phyloP scores from a whole-genome alignment of 2,797 vertebrate genomes.

The Phrynocephalus vlangalii region DNA sequence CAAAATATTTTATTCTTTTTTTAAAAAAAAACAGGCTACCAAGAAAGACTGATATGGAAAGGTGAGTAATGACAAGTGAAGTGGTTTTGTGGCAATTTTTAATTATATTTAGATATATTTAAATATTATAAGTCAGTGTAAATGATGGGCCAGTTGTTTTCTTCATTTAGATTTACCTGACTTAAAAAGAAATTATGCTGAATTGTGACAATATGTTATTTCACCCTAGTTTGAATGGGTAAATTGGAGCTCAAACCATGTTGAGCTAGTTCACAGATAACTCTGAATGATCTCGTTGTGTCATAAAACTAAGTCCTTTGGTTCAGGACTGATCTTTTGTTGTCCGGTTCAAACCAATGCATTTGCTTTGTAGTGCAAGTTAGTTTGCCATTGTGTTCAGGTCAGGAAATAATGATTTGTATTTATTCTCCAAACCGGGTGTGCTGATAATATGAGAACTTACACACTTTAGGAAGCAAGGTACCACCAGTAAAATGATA shows the following conservation, averaged over 20 bases:
- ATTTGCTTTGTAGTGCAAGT: background rate
- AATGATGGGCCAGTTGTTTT: background rate
- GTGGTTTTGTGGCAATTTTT: background rate
- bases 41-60: slow-evolving; percentile 98
- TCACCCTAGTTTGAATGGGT: background rate
- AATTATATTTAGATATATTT: slow-evolving; percentile 20
- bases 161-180: background rate
- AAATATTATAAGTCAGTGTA: background rate
- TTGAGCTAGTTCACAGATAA: background rate
- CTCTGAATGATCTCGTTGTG: background rate
- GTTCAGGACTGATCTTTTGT: background rate
- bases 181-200: slow-evolving; percentile 3
- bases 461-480: background rate
- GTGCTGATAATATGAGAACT: slow-evolving; percentile 17
- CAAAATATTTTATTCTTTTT: slow-evolving; percentile 24
- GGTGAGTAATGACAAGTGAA: slow-evolving; percentile 80
- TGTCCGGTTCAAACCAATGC: background rate
- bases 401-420: background rate
- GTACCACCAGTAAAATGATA: too few species aligned
- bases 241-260: background rate
- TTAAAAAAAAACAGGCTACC: slow-evolving; percentile 83
- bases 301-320: background rate
- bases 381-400: background rate
- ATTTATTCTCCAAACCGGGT: background rate
- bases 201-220: background rate